Percentiles rank a stretch among this genome's conserved stretches.
Conservation (phyloP, 2,797 vertebrate genomes). For the Alexandromys oeconomus region DNA sequence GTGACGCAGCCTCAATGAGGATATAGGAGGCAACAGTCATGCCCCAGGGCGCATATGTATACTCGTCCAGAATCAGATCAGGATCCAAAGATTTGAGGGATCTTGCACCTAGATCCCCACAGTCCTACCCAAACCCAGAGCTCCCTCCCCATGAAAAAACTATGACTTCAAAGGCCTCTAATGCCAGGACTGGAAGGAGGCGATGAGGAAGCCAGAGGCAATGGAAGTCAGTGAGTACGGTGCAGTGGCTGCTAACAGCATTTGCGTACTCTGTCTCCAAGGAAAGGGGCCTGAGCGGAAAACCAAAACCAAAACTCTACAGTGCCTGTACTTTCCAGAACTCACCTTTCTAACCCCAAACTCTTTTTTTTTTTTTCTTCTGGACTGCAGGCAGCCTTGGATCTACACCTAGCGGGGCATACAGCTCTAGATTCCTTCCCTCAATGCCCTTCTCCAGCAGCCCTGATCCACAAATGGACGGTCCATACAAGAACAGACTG, state of each 20-base stretch:
- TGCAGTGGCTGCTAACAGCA: not conserved
- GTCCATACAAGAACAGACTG: accelerated
- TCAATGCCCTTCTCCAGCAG: too few relatives aligned
- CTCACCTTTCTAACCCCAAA: not conserved
- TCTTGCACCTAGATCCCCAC: too few relatives aligned
- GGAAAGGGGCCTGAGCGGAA: not conserved
- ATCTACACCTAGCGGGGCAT: not conserved
- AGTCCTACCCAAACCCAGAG: not conserved
- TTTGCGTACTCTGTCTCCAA: not conserved
- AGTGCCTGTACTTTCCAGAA: not conserved
- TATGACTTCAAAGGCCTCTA: not conserved
- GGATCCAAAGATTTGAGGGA: not conserved
- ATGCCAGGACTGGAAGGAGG: not conserved
- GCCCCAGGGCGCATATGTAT: not conserved
- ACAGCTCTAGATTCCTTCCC: not conserved
- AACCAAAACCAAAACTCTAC: not conserved
- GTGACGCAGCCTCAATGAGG: not conserved
- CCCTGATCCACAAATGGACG: not conserved
- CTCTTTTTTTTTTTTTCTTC: not conserved
- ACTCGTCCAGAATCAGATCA: not conserved
- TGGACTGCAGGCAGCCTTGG: not conserved
- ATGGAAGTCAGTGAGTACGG: accelerated
- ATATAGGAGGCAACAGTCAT: not conserved
- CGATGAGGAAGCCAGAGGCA: not conserved
- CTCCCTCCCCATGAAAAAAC: not conserved